phyloP scores from a whole-genome alignment of 2,888 invertebrate genomes.

The Microctonus hyperodae region DNA sequence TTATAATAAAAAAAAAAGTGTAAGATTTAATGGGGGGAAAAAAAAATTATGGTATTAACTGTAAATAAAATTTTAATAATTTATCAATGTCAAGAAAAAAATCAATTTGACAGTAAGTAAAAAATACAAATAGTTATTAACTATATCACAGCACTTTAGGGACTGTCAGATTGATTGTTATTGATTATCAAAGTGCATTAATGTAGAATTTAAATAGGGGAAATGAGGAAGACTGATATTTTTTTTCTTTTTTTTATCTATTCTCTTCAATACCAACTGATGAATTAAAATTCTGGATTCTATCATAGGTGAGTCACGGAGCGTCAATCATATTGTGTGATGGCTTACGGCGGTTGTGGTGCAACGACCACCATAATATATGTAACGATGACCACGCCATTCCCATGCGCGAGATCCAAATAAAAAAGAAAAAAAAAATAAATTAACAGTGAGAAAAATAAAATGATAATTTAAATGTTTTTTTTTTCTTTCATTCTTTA shows the following conservation, averaged over 20 bases:
- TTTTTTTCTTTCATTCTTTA: background rate
- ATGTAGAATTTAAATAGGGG: background rate
- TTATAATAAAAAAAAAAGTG: background rate
- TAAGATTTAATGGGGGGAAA: background rate
- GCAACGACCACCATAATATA: constrained; percentile 32
- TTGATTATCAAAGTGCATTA: background rate
- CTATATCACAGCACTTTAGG: background rate
- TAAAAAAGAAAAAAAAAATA: background rate
- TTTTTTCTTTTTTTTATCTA: background rate
- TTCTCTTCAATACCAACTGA: background rate
- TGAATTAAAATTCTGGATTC: constrained; percentile 3
- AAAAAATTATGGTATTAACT: background rate
- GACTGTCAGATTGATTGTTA: background rate
- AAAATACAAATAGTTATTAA: no score
- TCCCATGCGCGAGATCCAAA: background rate
- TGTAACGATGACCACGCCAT: constrained; percentile 20
- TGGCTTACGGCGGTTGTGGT: constrained; percentile 37
- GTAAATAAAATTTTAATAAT: background rate
- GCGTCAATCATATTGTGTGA: constrained; percentile 30
- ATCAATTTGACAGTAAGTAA: background rate
- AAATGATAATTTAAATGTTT: background rate
- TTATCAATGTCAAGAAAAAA: background rate
- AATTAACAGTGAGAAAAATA: constrained; percentile 7
- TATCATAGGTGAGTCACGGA: constrained; percentile 22
- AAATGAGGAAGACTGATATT: constrained; percentile 28